Evolutionary conservation across 2,888 invertebrate genomes (phyloP), one percentile per base, ranked within the genome.

Genomic region (Villa cingulata): DNA sequence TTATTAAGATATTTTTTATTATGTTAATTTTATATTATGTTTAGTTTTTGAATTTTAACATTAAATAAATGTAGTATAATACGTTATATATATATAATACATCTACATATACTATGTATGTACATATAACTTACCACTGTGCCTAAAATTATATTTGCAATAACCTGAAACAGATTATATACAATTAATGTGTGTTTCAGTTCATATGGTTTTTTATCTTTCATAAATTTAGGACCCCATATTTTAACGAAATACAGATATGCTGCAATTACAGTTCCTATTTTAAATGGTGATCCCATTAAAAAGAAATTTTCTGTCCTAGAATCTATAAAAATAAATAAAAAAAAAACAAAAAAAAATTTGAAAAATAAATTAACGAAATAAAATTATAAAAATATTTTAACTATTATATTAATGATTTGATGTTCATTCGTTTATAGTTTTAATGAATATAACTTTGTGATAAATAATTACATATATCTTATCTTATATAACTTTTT

Each of bases 191-290:
- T 41, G 54, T 68, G 73, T 15, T 80, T 72, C 32, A 86, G 55
- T 45, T 82, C 74, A 56, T 74, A 76, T 0, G 85, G 75, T 45
- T 72, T 63, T 41, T 79, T 70, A 51, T 77, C 71, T 51, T 74
- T 72, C 86, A 86, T 86, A 55, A 77, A 70, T 36, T 70, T 66
- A 0, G 87, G 87, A 1, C 87, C 87, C 59, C 77, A 66, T 56
- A 74, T 74, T 41, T 76, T 70, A 1, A 86, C 78, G 55, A 85
- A 78, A 59, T 79, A 72, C 7, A 83, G 67, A 61, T 88, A 88
- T 1, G 72, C 46, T 2, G 69, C 62, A 15, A 77, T 63, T 27
- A 86, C 53, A 0, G 65, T 29, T 1, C 80, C 2, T 0, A 73
- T 71, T 48, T 81, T 76, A 58, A 76, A 72, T 1, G 85, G 84